These are phyloP conservation scores for Crotalus horridus DNA, from an alignment of 2,113 vertebrate genomes.

Conservation along the genomic window DNA sequence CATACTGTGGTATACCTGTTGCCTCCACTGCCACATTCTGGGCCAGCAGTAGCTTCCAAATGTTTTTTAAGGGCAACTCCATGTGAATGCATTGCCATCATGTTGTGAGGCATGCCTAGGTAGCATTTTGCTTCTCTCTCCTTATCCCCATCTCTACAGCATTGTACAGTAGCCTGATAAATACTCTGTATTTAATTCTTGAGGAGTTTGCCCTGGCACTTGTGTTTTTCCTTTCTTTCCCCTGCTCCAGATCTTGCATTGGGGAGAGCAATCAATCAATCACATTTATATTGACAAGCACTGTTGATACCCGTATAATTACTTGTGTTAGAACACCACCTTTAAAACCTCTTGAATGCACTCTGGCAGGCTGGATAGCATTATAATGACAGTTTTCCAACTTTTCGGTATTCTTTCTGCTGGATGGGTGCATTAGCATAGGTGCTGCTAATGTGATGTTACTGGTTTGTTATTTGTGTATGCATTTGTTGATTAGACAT, in stretches of 20 bases:
- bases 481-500: conserved; percentile 12
- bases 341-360: neutral
- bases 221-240: neutral
- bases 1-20: too few species aligned
- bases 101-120: too few species aligned
- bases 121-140: neutral
- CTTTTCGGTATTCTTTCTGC: neutral
- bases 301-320: conserved; percentile 11
- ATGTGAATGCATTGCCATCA: too few species aligned
- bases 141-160: neutral
- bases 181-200: neutral
- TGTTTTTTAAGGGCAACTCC: too few species aligned
- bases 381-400: conserved; percentile 31
- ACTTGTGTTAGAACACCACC: conserved; percentile 18
- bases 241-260: neutral
- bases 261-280: rapidly evolving
- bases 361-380: neutral
- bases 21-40: too few species aligned
- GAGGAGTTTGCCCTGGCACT: neutral
- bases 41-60: too few species aligned
- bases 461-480: neutral
- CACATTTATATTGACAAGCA: conserved; percentile 4
- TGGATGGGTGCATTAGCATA: neutral
- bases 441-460: conserved; percentile 39
- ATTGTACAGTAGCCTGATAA: neutral